Conservation (phyloP, 2,113 vertebrate genomes). For the Chamaea fasciata region DNA sequence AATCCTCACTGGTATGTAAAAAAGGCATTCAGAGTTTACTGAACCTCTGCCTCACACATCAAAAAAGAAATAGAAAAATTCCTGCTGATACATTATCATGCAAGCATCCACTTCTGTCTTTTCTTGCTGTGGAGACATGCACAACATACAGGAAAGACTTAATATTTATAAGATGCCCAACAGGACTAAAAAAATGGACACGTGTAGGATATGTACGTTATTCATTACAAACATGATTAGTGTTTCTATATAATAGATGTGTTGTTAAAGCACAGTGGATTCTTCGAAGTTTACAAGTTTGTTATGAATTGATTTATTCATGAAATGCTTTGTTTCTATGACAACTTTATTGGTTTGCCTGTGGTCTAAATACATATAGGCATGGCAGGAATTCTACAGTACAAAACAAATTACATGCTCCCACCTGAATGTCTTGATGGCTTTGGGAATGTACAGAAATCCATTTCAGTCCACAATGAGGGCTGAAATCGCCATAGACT, state of each 20-base stretch:
- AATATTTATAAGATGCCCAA: slow-evolving; percentile 63
- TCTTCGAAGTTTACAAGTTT: slow-evolving; percentile 75
- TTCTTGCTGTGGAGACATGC: slow-evolving; percentile 29
- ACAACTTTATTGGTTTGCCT: slow-evolving; percentile 82
- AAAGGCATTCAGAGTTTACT: neutral
- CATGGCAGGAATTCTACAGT: slow-evolving; percentile 76
- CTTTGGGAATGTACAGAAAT: slow-evolving; percentile 72
- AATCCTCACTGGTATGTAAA: neutral
- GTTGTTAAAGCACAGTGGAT: slow-evolving; percentile 68
- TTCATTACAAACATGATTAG: slow-evolving; percentile 69
- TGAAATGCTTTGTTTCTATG: slow-evolving; percentile 83
- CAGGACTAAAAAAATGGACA: slow-evolving; percentile 56
- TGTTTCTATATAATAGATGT: slow-evolving; percentile 62
- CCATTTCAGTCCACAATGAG: slow-evolving; percentile 62
- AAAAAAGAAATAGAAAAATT: slow-evolving; percentile 40
- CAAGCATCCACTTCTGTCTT: slow-evolving; percentile 52
- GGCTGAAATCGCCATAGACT: slow-evolving; percentile 58
- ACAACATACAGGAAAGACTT: slow-evolving; percentile 34
- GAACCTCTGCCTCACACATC: neutral
- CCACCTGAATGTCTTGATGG: slow-evolving; percentile 70
- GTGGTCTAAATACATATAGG: slow-evolving; percentile 80
- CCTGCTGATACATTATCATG: slow-evolving; percentile 48
- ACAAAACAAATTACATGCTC: slow-evolving; percentile 78
- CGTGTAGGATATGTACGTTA: slow-evolving; percentile 25
- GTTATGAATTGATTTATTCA: slow-evolving; percentile 82